phyloP scores from a whole-genome alignment of 1,140 invertebrate genomes.

The Neelides sp. region DNA sequence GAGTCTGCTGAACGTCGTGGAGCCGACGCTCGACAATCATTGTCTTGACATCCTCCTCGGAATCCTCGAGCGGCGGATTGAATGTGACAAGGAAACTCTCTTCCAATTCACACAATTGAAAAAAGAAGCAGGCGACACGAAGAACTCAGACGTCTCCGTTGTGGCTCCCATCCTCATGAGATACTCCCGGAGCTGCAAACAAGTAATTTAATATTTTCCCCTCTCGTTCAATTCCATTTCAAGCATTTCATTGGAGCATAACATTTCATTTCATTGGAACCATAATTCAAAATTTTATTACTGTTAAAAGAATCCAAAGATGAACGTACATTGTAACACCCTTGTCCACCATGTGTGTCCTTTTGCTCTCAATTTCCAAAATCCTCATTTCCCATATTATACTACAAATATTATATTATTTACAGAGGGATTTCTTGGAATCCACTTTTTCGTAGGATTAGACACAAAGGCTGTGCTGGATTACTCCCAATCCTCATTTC shows the following conservation, averaged over 20 bases:
- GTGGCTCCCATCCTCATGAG: constrained; percentile 68
- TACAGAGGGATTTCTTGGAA: too few species aligned
- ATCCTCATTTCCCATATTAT: too few species aligned
- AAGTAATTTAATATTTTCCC: constrained; percentile 37
- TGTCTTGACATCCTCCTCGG: constrained; percentile 45
- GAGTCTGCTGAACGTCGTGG: constrained; percentile 69
- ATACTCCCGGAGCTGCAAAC: constrained; percentile 66
- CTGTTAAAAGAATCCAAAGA: background rate
- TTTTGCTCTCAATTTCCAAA: too few species aligned
- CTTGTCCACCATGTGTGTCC: too few species aligned
- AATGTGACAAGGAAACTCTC: constrained; percentile 55
- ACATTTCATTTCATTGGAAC: too few species aligned
- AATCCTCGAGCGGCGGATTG: constrained; percentile 50
- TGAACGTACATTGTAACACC: too few species aligned
- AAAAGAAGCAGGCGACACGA: constrained; percentile 53
- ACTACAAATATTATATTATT: too few species aligned
- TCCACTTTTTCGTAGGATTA: too few species aligned
- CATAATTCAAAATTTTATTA: background rate
- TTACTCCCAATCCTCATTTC: too few species aligned
- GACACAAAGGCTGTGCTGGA: too few species aligned
- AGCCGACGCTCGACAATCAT: constrained; percentile 47
- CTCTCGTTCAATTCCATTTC: too few species aligned
- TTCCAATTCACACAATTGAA: constrained; percentile 55
- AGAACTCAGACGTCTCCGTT: constrained; percentile 42
- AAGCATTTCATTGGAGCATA: too few species aligned